Evolutionary conservation across 2,113 vertebrate species (phyloP).

Genomic region (Ictalurus furcatus): DNA sequence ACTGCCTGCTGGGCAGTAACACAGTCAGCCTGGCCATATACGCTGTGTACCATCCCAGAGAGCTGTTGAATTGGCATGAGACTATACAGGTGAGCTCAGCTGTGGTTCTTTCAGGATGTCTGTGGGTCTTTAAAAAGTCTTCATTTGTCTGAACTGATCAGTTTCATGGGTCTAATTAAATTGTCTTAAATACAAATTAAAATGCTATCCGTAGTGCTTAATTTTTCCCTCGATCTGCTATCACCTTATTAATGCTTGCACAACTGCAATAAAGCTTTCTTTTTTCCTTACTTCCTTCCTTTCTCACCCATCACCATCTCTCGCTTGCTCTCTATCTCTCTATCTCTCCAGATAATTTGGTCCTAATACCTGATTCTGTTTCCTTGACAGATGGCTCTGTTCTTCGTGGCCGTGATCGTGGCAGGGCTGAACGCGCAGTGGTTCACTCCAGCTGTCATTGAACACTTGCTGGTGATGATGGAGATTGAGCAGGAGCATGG

Average conservation of each 20-base stretch:
- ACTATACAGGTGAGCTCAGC: slow-evolving; percentile 73
- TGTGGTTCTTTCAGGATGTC: background rate
- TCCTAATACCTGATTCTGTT: background rate
- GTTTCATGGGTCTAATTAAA: background rate
- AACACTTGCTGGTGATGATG: slow-evolving; percentile 76
- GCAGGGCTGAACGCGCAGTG: slow-evolving; percentile 76
- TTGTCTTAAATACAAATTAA: background rate
- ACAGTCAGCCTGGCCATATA: slow-evolving; percentile 76
- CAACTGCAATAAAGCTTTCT: background rate
- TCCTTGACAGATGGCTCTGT: slow-evolving; percentile 74
- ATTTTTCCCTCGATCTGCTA: background rate
- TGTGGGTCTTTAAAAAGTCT: background rate
- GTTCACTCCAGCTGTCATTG: slow-evolving; percentile 73
- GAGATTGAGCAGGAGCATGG: slow-evolving; percentile 80
- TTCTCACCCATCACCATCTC: background rate
- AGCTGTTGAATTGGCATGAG: slow-evolving; percentile 77
- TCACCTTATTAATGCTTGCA: background rate
- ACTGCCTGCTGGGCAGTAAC: slow-evolving; percentile 74
- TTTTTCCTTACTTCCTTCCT: background rate
- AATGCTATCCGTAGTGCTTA: background rate
- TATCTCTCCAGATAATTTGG: background rate
- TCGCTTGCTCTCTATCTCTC: background rate
- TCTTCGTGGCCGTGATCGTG: slow-evolving; percentile 71
- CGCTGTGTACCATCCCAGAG: slow-evolving; percentile 73
- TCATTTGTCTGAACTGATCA: background rate